phyloP scores from a whole-genome alignment of 2,888 invertebrate genomes.

The Apotomis turbidana region DNA sequence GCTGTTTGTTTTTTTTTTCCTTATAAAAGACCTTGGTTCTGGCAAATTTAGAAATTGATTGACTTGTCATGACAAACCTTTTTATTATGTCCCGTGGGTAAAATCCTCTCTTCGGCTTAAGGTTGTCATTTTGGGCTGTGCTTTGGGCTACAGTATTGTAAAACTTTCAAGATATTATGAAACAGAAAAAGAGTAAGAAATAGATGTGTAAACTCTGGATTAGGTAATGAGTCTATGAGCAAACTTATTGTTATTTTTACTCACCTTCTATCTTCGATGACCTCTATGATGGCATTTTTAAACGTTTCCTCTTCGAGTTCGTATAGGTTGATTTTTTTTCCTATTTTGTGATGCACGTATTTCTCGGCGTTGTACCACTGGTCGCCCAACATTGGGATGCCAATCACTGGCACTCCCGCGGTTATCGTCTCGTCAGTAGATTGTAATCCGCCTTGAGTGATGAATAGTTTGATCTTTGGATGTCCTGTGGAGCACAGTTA shows the following conservation, averaged over 20 bases:
- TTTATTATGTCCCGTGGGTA: too few species aligned
- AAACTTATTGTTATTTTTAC: neutral
- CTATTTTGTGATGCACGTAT: conserved; percentile 4
- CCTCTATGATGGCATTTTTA: neutral
- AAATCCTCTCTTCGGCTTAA: too few species aligned
- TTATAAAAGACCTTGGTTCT: too few species aligned
- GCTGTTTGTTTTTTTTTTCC: too few species aligned
- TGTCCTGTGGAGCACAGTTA: neutral
- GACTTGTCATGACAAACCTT: too few species aligned
- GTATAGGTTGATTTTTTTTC: conserved; percentile 4
- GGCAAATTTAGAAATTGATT: too few species aligned
- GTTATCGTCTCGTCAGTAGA: conserved; percentile 8
- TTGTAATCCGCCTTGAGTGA: conserved; percentile 14
- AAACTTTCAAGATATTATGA: too few species aligned
- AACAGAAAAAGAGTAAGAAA: too few species aligned
- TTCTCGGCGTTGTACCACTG: conserved; percentile 6
- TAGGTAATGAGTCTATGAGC: too few species aligned
- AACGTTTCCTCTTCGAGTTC: conserved; percentile 5
- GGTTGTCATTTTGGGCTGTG: too few species aligned
- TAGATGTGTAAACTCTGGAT: too few species aligned
- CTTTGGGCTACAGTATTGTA: too few species aligned
- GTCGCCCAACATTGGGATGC: conserved; percentile 1
- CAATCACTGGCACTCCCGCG: conserved; percentile 11
- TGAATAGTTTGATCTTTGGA: conserved; percentile 18
- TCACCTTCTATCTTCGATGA: conserved; percentile 18